A percentile compares a stretch with the other conserved stretches of the same genome.
These are phyloP conservation scores for Clarias platycephalus DNA, from an alignment of 2,797 vertebrate genomes.

Conservation along the genomic window DNA sequence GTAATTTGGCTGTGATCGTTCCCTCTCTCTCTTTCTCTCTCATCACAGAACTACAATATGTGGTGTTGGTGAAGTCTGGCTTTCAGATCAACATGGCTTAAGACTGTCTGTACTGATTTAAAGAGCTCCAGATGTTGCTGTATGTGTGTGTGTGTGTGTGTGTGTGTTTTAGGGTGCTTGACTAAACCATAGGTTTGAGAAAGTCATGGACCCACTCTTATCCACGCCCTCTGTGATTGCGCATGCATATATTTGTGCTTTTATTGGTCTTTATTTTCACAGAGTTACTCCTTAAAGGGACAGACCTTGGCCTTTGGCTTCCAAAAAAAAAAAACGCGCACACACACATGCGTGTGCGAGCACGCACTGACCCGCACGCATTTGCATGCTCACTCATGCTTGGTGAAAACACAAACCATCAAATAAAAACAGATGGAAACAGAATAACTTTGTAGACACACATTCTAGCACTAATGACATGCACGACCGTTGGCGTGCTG, in stretches of 20 bases:
- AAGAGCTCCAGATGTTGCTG: constrained; percentile 51
- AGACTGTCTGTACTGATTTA: constrained; percentile 46
- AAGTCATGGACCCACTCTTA: constrained; percentile 31
- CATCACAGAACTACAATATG: constrained; percentile 7
- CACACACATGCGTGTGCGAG: neutral
- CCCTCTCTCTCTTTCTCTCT: neutral
- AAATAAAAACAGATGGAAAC: constrained; percentile 45
- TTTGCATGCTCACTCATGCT: constrained; percentile 43
- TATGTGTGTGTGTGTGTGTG: constrained; percentile 19
- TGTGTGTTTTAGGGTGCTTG: constrained; percentile 31
- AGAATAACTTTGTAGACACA: constrained; percentile 43
- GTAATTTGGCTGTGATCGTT: constrained; percentile 38
- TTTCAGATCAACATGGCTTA: constrained; percentile 38
- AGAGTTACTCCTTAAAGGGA: constrained; percentile 11
- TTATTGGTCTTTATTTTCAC: constrained; percentile 28
- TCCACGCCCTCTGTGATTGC: neutral
- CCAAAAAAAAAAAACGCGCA: neutral
- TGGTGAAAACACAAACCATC: constrained; percentile 44
- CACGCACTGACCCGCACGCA: constrained; percentile 2
- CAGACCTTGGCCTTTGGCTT: neutral
- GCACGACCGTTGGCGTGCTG: constrained; percentile 36
- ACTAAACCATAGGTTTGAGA: constrained; percentile 42
- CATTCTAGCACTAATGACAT: constrained; percentile 41
- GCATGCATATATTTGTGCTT: neutral
- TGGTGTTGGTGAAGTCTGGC: constrained; percentile 36